phyloP scores from a whole-genome alignment of 1,140 invertebrate genomes.

The Neotoxoptera formosana region DNA sequence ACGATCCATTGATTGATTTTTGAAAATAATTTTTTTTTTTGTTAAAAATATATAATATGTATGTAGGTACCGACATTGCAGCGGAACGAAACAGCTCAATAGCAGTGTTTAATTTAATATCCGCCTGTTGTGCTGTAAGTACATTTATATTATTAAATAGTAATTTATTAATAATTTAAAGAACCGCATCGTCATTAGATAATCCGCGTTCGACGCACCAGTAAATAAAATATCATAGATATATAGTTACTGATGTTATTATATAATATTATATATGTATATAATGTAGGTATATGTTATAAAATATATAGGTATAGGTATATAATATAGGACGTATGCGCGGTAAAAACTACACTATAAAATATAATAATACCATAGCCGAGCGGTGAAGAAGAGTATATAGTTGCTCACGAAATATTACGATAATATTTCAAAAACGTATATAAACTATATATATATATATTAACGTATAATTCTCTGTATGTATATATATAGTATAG shows the following conservation, averaged over 20 bases:
- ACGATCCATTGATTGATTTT: not conserved
- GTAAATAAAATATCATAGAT: not conserved
- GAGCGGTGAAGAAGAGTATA: not conserved
- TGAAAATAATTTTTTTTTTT: not conserved
- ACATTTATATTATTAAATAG: not conserved
- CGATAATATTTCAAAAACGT: slow-evolving; percentile 18
- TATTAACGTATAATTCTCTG: not conserved
- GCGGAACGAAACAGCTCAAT: not conserved
- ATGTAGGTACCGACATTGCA: too few relatives aligned
- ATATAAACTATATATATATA: not conserved
- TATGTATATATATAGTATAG: not conserved
- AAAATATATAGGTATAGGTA: not conserved
- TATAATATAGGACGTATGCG: not conserved
- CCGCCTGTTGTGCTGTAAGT: too few relatives aligned
- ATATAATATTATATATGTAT: not conserved
- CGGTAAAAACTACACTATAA: not conserved
- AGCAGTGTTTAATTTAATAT: not conserved
- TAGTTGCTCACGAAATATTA: slow-evolving; percentile 12
- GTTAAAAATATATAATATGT: not conserved
- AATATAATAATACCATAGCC: not conserved
- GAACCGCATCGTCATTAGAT: not conserved
- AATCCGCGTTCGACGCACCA: too few relatives aligned
- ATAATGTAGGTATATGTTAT: too few relatives aligned
- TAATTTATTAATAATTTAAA: not conserved
- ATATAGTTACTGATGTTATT: not conserved